Conservation (phyloP, 2,113 vertebrate genomes). For the Percina caprodes region DNA sequence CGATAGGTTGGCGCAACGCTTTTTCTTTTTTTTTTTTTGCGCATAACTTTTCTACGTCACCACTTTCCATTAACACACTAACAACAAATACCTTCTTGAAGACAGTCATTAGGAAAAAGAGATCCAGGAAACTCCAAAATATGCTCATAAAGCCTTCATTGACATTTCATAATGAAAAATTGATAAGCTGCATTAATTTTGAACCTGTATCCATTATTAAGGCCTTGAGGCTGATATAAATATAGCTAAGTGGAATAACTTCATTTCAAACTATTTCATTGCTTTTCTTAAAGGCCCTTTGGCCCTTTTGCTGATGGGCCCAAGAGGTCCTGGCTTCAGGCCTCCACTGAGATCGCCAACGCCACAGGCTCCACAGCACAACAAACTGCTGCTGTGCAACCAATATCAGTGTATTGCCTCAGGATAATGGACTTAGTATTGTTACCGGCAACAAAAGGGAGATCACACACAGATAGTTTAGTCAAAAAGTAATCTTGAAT, state of each 20-base stretch:
- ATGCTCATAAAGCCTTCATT: slow-evolving; percentile 36
- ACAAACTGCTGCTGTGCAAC: not conserved
- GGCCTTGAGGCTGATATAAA: slow-evolving; percentile 1
- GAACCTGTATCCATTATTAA: slow-evolving; percentile 14
- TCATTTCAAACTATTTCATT: not conserved
- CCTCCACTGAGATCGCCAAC: no score
- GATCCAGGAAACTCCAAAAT: slow-evolving; percentile 18
- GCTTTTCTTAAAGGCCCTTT: not conserved
- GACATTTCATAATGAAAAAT: slow-evolving; percentile 43
- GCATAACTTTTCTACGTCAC: not conserved
- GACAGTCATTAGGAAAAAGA: not conserved
- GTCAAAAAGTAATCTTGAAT: no score
- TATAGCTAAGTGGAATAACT: not conserved
- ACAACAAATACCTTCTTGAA: slow-evolving; percentile 21
- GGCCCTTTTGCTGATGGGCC: not conserved
- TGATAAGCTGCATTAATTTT: slow-evolving; percentile 41
- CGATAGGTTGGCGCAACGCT: not conserved
- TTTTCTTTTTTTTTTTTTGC: not conserved
- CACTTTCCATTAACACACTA: not conserved
- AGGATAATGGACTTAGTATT: not conserved
- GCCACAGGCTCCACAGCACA: not conserved
- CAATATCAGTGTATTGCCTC: not conserved
- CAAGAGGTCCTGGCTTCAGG: no score
- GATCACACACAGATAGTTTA: no score
- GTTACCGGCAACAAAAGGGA: no score